A percentile compares a stretch with the other conserved stretches of the same genome.
These are phyloP conservation scores for Ancistrus triradiatus DNA, from an alignment of 2,113 vertebrate species.

Conservation along the genomic window DNA sequence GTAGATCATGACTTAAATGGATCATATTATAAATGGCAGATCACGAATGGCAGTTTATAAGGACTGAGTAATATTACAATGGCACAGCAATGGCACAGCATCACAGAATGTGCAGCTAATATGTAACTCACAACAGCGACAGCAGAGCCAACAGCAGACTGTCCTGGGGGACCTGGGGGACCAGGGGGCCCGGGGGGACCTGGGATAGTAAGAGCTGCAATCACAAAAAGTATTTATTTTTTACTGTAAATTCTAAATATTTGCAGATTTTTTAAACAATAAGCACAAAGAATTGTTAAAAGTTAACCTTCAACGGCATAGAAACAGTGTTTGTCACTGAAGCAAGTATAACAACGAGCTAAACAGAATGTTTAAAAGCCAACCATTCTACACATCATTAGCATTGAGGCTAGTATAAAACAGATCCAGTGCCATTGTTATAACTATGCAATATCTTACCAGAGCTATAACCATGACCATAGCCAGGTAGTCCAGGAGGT, in stretches of 20 bases:
- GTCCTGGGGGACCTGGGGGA: neutral
- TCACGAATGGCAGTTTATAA: too few relatives aligned
- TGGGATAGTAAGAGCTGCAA: conserved; percentile 70
- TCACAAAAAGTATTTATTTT: conserved; percentile 28
- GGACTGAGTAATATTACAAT: too few relatives aligned
- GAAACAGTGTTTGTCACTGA: too few relatives aligned
- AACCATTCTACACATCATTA: too few relatives aligned
- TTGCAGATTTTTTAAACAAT: neutral
- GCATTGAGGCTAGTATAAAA: neutral
- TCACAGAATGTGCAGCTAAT: too few relatives aligned
- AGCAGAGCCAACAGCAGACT: neutral
- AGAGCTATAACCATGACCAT: conserved; percentile 63
- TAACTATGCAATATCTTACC: conserved; percentile 57
- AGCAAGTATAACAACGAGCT: neutral
- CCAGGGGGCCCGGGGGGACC: conserved; percentile 74
- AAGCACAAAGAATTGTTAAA: neutral
- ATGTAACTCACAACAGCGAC: neutral
- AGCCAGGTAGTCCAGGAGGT: conserved; percentile 58
- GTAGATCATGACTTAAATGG: too few relatives aligned
- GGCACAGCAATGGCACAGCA: too few relatives aligned
- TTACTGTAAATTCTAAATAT: conserved; percentile 1
- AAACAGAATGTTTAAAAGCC: neutral
- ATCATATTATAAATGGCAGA: too few relatives aligned
- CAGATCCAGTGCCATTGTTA: neutral
- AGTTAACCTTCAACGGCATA: too few relatives aligned